These are phyloP conservation scores for Elephas maximus DNA, from an alignment of 2,113 vertebrate genomes.

Conservation along the genomic window DNA sequence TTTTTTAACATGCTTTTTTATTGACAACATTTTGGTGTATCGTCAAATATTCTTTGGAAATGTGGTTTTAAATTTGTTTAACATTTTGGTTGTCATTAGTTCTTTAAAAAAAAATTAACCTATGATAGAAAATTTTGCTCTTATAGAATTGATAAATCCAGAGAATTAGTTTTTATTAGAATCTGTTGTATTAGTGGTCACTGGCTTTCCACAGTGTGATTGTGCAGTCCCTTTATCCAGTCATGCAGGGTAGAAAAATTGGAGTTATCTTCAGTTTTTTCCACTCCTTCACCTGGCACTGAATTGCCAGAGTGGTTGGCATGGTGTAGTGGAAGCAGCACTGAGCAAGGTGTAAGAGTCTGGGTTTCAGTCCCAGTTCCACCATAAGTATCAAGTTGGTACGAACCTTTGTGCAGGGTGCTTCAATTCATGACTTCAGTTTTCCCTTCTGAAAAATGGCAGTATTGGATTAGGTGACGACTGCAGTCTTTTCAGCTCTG, in stretches of 20 bases:
- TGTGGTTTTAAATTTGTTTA: background rate
- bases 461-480: background rate
- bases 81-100: background rate
- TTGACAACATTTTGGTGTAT: background rate
- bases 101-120: background rate
- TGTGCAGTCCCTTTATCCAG: background rate
- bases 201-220: background rate
- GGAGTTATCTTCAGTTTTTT: background rate
- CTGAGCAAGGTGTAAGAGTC: background rate
- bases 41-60: conserved; percentile 1
- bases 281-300: background rate
- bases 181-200: background rate
- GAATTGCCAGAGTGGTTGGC: background rate
- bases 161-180: background rate
- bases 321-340: background rate
- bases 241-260: background rate
- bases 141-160: background rate
- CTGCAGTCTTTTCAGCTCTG: background rate
- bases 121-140: background rate
- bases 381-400: background rate
- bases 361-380: background rate
- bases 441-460: conserved; percentile 63
- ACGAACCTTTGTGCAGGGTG: background rate
- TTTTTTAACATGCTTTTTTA: background rate
- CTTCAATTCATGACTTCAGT: conserved; percentile 18